Evolutionary conservation across 2,888 invertebrate genomes (phyloP).

Genomic region (Sarcophaga variegata): DNA sequence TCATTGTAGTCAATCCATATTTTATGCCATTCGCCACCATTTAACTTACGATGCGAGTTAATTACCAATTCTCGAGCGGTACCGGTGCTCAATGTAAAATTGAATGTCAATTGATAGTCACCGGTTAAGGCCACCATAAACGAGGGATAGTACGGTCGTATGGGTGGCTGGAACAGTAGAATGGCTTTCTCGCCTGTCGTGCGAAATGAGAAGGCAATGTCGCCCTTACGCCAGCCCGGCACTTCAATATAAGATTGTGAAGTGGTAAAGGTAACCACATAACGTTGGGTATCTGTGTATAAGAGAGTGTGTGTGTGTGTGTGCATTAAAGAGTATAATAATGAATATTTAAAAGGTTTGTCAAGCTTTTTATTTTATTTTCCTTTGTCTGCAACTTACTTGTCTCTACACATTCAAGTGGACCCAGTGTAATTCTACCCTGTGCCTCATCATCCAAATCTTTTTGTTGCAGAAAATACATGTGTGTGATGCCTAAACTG

Average conservation of each 20-base stretch:
- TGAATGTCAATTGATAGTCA: slow-evolving; percentile 93
- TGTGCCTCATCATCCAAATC: slow-evolving; percentile 91
- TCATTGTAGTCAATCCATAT: slow-evolving; percentile 97
- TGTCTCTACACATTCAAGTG: slow-evolving; percentile 96
- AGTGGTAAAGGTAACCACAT: slow-evolving; percentile 96
- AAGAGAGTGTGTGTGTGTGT: slow-evolving; percentile 67
- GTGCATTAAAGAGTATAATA: background rate
- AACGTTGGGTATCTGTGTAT: slow-evolving; percentile 90
- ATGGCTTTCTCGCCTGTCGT: slow-evolving; percentile 96
- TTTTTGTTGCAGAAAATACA: slow-evolving; percentile 94
- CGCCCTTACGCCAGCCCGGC: slow-evolving; percentile 95
- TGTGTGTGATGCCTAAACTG: slow-evolving; percentile 93
- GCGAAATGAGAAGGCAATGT: slow-evolving; percentile 95
- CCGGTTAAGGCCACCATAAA: slow-evolving; percentile 95
- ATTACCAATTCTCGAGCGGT: slow-evolving; percentile 91
- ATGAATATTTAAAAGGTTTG: background rate
- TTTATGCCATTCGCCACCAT: slow-evolving; percentile 97
- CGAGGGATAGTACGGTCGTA: slow-evolving; percentile 93
- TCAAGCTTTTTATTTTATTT: background rate
- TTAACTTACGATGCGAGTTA: slow-evolving; percentile 90
- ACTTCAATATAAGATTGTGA: slow-evolving; percentile 96
- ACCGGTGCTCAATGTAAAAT: slow-evolving; percentile 93
- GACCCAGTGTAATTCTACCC: slow-evolving; percentile 93
- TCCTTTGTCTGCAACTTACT: slow-evolving; percentile 84
- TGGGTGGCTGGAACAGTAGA: slow-evolving; percentile 94